Evolutionary conservation across 2,888 invertebrate species (phyloP).

Genomic region (Cephus nigrinus): DNA sequence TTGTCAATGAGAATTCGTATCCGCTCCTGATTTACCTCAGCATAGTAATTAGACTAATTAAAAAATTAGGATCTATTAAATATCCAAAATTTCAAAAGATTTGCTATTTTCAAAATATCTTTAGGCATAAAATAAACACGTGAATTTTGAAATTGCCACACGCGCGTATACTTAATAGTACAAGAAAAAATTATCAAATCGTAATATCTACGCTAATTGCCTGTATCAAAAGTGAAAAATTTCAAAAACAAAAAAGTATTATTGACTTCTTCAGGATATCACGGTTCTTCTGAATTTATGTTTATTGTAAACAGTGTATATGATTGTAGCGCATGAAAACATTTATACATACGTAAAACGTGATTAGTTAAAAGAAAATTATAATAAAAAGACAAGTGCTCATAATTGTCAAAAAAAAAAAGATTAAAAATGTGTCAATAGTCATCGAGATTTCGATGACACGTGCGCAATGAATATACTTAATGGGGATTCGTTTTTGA

Average conservation of each 20-base stretch:
- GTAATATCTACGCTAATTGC: neutral
- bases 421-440: neutral
- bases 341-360: neutral
- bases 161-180: neutral
- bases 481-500: neutral
- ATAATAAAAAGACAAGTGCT: neutral
- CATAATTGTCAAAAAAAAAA: neutral
- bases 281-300: neutral
- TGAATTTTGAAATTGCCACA: neutral
- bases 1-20: neutral
- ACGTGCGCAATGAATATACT: neutral
- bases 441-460: neutral
- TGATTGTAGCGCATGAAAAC: neutral
- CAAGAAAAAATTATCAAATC: neutral
- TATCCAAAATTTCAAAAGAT: neutral
- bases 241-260: neutral
- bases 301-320: neutral
- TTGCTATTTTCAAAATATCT: neutral
- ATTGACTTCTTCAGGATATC: neutral
- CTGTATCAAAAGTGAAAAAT: neutral
- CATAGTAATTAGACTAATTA: neutral
- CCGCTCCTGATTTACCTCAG: neutral
- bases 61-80: neutral
- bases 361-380: neutral
- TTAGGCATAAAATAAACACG: neutral